Evolutionary conservation across 2,113 vertebrate genomes (phyloP).

Genomic region (Leucopsar rothschildi): DNA sequence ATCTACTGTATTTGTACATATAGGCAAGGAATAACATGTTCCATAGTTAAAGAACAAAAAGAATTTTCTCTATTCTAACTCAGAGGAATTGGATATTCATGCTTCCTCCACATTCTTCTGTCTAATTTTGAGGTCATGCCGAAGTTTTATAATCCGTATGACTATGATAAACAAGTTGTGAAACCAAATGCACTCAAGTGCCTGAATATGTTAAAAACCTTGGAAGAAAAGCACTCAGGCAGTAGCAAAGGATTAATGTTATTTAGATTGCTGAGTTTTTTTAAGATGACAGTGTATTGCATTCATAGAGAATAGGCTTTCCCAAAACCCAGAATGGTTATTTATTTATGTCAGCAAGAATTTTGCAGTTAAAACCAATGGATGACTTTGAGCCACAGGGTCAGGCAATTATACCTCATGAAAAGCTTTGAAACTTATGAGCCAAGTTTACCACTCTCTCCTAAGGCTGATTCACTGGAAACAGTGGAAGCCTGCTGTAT

Average conservation of each 20-base stretch:
- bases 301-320: neutral
- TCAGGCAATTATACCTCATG: neutral
- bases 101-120: neutral
- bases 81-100: neutral
- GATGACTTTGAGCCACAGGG: neutral
- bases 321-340: neutral
- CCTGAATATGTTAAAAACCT: neutral
- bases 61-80: neutral
- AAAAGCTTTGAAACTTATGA: neutral
- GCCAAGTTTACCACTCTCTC: neutral
- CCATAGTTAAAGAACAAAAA: neutral
- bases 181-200: neutral
- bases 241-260: neutral
- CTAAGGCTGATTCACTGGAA: neutral
- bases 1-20: neutral
- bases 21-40: neutral
- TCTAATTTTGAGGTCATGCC: neutral
- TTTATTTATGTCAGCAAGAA: neutral
- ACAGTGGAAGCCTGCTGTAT: neutral
- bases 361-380: neutral
- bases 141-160: neutral
- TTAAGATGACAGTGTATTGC: neutral
- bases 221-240: neutral
- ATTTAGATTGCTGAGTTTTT: accelerated
- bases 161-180: neutral